Evolutionary conservation across 2,888 invertebrate genomes (phyloP).

Genomic region (Lasius platythorax): DNA sequence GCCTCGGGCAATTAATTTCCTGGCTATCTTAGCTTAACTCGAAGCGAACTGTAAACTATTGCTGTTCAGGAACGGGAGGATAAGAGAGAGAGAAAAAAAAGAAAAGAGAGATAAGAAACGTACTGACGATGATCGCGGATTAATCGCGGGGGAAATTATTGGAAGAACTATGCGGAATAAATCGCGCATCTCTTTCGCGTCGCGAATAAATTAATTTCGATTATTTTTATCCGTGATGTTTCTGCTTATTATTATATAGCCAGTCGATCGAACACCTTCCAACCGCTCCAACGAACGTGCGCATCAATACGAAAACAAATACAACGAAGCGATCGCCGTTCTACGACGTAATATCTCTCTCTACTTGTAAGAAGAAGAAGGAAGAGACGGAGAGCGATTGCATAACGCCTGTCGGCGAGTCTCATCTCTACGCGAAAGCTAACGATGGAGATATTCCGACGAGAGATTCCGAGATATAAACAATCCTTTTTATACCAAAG

Average conservation of each 20-base stretch:
- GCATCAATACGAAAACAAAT: background rate
- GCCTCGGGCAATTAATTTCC: slow-evolving; percentile 70
- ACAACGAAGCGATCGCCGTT: background rate
- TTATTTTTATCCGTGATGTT: slow-evolving; percentile 17
- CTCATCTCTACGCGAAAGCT: background rate
- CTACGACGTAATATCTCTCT: background rate
- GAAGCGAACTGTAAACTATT: slow-evolving; percentile 46
- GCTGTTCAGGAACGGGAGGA: background rate
- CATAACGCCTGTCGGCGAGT: background rate
- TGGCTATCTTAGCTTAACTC: slow-evolving; percentile 58
- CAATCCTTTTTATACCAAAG: background rate
- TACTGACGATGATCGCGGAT: slow-evolving; percentile 6
- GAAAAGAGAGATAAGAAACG: background rate
- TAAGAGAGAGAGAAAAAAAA: background rate
- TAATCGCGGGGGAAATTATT: slow-evolving; percentile 30
- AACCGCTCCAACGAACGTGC: background rate
- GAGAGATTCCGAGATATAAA: background rate
- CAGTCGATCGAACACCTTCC: background rate
- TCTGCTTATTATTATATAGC: background rate
- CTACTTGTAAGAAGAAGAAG: background rate
- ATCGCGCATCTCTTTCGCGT: background rate
- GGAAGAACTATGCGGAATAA: background rate
- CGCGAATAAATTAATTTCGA: slow-evolving; percentile 28
- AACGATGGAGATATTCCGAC: background rate
- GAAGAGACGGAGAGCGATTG: background rate